Evolutionary conservation across 37 sponge, comb jelly and placozoan species (phyloP).

Genomic region (Cladorhizidae sp.): DNA sequence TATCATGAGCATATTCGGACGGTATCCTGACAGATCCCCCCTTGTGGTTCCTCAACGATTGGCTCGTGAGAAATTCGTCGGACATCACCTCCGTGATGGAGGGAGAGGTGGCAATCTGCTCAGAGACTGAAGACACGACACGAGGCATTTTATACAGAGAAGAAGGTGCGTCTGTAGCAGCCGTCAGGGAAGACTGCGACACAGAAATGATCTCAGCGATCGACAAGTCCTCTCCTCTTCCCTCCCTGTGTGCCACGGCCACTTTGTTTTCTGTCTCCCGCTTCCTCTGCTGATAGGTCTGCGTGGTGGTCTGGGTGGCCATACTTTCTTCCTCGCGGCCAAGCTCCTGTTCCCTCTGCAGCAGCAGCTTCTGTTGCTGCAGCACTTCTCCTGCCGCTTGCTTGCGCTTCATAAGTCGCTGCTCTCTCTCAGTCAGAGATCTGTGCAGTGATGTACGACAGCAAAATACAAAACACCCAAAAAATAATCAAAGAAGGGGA

Average conservation of each 20-base stretch:
- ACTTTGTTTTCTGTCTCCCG: background rate
- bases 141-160: background rate
- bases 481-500: too few relatives aligned
- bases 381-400: slow-evolving; percentile 50
- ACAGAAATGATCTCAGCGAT: too few relatives aligned
- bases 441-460: slow-evolving; percentile 11
- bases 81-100: slow-evolving; percentile 26
- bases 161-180: background rate
- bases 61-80: background rate
- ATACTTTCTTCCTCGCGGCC: slow-evolving; percentile 46
- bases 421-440: slow-evolving; percentile 51
- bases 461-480: too few relatives aligned
- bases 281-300: background rate
- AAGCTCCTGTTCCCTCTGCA: slow-evolving; percentile 52
- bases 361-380: slow-evolving; percentile 55
- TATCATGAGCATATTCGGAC: slow-evolving; percentile 24
- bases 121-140: background rate
- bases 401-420: slow-evolving; percentile 33
- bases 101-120: background rate
- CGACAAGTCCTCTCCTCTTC: background rate
- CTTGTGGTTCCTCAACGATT: background rate
- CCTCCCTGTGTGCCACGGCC: slow-evolving; percentile 9
- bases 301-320: slow-evolving; percentile 6
- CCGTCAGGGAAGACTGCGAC: background rate
- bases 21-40: background rate